phyloP scores from a whole-genome alignment of 2,888 invertebrate genomes.

The Lottia scabra region DNA sequence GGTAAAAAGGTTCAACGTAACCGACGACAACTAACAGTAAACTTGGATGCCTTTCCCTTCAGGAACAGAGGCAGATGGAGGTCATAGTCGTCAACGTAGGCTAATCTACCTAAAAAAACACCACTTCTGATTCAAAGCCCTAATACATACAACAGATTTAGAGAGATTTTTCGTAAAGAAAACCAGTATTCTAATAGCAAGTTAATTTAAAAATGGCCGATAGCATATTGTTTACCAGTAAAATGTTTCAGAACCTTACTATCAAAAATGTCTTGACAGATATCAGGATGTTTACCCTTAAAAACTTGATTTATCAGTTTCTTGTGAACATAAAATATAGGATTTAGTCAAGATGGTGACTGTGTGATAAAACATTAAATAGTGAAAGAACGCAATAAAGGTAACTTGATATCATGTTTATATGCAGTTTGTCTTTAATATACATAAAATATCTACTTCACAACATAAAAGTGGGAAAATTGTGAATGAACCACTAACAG shows the following conservation, averaged over 20 bases:
- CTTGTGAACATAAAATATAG: neutral
- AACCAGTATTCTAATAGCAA: too few species aligned
- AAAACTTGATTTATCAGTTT: neutral
- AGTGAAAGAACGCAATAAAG: neutral
- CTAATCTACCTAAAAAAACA: too few species aligned
- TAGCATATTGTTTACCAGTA: too few species aligned
- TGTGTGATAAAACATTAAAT: neutral
- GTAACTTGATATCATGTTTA: neutral
- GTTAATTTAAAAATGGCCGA: too few species aligned
- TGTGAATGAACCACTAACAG: neutral
- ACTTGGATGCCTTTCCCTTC: too few species aligned
- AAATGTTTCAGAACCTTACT: neutral
- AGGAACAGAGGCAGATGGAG: too few species aligned
- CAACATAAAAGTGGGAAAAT: neutral
- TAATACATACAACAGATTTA: too few species aligned
- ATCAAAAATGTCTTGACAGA: neutral
- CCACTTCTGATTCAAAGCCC: too few species aligned
- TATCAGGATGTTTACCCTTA: constrained; percentile 3
- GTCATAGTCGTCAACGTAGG: too few species aligned
- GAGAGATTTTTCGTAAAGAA: too few species aligned
- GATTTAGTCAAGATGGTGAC: neutral
- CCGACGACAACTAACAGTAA: too few species aligned
- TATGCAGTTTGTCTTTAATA: constrained; percentile 1
- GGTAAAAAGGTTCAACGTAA: too few species aligned
- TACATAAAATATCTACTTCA: neutral